Evolutionary conservation across 2,797 vertebrate genomes (phyloP), one percentile per base, ranked within the genome.

Genomic region (Halcyon badia): DNA sequence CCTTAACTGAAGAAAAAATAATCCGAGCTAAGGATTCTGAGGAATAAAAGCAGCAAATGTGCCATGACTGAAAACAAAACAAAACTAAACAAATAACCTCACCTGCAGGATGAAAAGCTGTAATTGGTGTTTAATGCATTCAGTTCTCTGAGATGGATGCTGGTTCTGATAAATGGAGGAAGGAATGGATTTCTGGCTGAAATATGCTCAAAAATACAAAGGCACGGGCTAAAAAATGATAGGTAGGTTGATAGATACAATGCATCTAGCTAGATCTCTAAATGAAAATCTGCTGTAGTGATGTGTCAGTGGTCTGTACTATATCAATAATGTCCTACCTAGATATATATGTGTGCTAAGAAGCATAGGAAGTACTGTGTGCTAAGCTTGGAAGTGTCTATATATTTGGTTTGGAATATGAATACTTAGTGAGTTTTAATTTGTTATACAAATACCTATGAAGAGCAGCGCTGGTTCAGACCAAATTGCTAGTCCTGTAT

Each of bases 1-100:
- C n/a, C 42, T 88, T 91, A 95, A 90, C 42, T 70, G 83, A 60
- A 89, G 42, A 33, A 84, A 90, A 91, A 95, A 91, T 82, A 84
- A 93, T 69, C 49, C 70, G 89, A 66, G n/a, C 26, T 93, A 62
- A 11, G 41, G 66, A 82, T 93, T 86, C 61, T 88, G 57, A 88
- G 35, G 35, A 90, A 76, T 76, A 84, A 93, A 96, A 72, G 26
- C 30, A 90, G 49, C 11, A 96, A 95, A 95, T 93, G 80, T 75
- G 37, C 72, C 51, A 21, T 87, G 70, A 81, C 65, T 88, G 37
- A 30, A 93, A 95, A 71, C 61, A 93, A 93, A 94, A 91, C 65
- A 60, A 89, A 90, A 57, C 44, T 37, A 75, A 80, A 86, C 8
- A 66, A 94, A 69, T 39, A 61, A 88, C 18, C 46, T 86, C 58